Conservation (phyloP, 2,113 vertebrate genomes). For the Muscicapa adusta region DNA sequence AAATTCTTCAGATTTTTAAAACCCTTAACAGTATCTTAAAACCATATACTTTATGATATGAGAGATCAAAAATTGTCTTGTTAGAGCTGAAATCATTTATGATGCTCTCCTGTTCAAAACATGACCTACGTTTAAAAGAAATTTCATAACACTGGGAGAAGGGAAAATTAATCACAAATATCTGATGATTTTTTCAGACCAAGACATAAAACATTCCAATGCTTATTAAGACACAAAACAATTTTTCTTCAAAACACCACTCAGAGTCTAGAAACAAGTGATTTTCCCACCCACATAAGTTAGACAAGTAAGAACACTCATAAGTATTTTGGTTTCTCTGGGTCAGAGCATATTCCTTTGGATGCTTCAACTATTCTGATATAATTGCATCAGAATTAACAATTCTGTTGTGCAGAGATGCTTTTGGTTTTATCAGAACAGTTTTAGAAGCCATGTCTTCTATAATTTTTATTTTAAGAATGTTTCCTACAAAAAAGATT, state of each 20-base stretch:
- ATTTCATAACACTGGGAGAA: background rate
- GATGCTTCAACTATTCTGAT: background rate
- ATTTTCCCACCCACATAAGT: background rate
- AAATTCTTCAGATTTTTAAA: background rate
- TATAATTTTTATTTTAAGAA: background rate
- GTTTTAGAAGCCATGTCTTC: background rate
- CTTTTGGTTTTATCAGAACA: background rate
- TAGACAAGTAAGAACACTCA: background rate
- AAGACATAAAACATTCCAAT: background rate
- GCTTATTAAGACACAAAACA: background rate
- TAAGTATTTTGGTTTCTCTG: background rate
- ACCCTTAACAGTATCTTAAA: background rate
- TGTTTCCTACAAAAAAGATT: background rate
- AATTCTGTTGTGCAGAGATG: background rate
- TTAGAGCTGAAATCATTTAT: background rate
- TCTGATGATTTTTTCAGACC: background rate
- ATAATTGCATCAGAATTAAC: background rate
- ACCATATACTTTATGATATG: background rate
- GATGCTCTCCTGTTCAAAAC: background rate
- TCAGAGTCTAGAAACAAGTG: background rate
- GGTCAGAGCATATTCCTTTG: background rate
- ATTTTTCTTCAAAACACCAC: background rate
- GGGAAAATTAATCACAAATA: background rate
- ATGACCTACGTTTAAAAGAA: background rate
- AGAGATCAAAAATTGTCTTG: background rate